Evolutionary conservation across 2,797 vertebrate genomes (phyloP).

Genomic region (Hyperoplus immaculatus): DNA sequence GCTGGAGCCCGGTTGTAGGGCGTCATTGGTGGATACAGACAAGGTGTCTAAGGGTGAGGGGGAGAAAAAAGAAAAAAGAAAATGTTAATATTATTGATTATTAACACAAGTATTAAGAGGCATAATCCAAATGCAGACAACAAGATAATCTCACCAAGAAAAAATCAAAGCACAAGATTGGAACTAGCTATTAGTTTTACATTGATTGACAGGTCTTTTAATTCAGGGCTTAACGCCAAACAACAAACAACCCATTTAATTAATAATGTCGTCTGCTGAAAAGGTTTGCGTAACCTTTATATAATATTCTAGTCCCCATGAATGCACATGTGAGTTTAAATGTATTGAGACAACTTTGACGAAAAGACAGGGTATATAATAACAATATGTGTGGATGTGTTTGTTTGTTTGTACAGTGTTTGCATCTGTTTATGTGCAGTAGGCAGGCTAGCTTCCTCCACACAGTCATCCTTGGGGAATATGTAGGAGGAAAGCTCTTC

Average conservation of each 20-base stretch:
- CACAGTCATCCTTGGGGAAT: conserved; percentile 67
- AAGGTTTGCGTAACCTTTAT: not conserved
- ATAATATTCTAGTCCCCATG: not conserved
- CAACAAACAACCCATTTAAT: conserved; percentile 26
- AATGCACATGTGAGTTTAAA: conserved; percentile 14
- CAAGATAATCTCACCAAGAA: not conserved
- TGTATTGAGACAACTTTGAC: not conserved
- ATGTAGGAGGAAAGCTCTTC: conserved; percentile 69
- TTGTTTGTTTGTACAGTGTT: conserved; percentile 24
- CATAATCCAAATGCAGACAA: not conserved
- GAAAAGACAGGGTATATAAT: conserved; percentile 27
- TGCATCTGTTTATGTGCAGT: conserved; percentile 54
- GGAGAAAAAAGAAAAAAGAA: not conserved
- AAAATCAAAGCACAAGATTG: not conserved
- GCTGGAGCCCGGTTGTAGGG: conserved; percentile 92
- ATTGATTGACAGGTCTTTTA: conserved; percentile 7
- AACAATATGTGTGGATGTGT: conserved; percentile 26
- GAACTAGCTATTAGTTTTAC: not conserved
- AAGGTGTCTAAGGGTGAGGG: conserved; percentile 87
- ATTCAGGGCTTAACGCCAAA: not conserved
- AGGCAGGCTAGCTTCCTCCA: conserved; percentile 64
- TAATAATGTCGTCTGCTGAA: not conserved
- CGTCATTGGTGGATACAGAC: conserved; percentile 94
- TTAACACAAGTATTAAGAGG: not conserved
- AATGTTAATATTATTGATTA: not conserved